Evolutionary conservation across 35 echinoderm and acorn worm species (phyloP), one percentile per base, ranked within the genome.

Genomic region (Chiridota heheva): DNA sequence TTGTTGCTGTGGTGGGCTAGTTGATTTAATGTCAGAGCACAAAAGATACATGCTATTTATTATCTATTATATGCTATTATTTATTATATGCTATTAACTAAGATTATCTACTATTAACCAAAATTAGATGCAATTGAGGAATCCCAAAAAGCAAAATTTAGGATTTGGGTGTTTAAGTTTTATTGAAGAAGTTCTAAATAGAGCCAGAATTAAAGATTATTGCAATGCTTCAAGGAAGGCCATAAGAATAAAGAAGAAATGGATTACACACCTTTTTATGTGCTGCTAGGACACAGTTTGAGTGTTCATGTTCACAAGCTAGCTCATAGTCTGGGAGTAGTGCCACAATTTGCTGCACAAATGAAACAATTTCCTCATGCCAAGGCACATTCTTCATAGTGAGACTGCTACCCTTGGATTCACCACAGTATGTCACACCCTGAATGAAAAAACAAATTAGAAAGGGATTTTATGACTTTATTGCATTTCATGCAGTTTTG

Each of bases 301-400:
- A 97, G 53, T 97, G 94, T 25, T 91, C 94, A 88, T 97, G 94
- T 55, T 97, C 94, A 81, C 88, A 80, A n/a, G 94, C 94, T 25
- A 97, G 86, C 61, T 84, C 89, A 67, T 91, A 91, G 40, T 88
- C 85, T 5, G 89, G 89, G 6, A 97, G 73, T 18, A 87, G 42
- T 36, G 88, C 85, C 16, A 86, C 80, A 4, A 97, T 65, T 22
- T 91, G 87, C 78, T 97, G 79, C 20, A 97, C 94, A 80, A 97
- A 97, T 13, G 63, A 39, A 0, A 97, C 89, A 18, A 97, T 69
- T 68, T 97, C 94, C 48, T 91, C 88, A 88, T 97, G 94, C 94
- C 94, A 97, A 22, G 94, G 94, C 27, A 97, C 64, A 69, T 97
- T 97, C 72, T 91, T 40, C 93, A 96, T 96, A 27, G 94, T 97